Base-by-base conservation (phyloP, 2,113 vertebrate species). In the Bujurquina vittata region DNA sequence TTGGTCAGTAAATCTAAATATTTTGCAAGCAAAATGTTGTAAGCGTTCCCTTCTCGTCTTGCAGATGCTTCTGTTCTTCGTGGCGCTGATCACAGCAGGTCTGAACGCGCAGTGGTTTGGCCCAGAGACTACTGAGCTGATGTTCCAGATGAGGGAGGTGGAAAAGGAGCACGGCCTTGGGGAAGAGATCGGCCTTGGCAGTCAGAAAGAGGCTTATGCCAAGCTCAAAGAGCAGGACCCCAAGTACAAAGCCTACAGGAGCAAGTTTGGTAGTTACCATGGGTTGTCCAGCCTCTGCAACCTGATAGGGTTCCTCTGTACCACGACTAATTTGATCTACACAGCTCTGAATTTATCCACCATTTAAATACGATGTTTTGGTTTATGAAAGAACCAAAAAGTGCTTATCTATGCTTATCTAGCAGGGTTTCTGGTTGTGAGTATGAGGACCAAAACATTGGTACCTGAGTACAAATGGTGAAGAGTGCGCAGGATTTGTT, bases 91-190 rank as follows among this genome's bases (percentile, higher is more conserved):
- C 12, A 89, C 94, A 85, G 90, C 95, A 0, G 91, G 91, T 5
- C 49, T 96, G 37, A 97, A 97, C 0, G 95, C 93, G 1, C 95
- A 92, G 77, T 98, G 97, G 96, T 95, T 98, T 1, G 95, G 95
- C 23, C 95, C 95, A 0, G 88, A 90, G 3, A 94, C 92, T 43
- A 95, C 95, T 0, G 94, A 95, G 10, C 54, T 92, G 79, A 96
- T 97, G 96, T 84, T 95, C 74, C 94, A 95, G 83, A 92, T 97
- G 92, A 95, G 95, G 77, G 89, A 83, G 43, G 87, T 97, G 62
- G 97, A 98, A 93, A 88, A 92, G 87, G 96, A 97, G 49, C 96
- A 96, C 1, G 95, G 96, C 23, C 91, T 97, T 7, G 97, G 97
- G 0, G 67, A 89, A 33, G 95, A 97, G 65, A 86, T 97, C 0